Base-by-base conservation (phyloP, 2,797 vertebrate species). In the Myoxocephalus aenaeus region DNA sequence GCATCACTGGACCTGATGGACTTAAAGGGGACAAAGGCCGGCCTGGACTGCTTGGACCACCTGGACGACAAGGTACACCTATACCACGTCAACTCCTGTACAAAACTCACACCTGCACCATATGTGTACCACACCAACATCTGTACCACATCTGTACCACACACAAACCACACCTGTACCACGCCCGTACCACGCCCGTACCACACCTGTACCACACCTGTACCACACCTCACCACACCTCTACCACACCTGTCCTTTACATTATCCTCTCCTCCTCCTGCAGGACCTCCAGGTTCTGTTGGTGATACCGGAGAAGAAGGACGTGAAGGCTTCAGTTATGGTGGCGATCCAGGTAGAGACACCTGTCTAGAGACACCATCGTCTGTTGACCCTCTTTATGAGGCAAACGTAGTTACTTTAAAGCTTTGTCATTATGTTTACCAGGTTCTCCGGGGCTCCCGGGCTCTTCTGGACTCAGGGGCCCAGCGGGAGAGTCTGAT, bases 221-320 rank as follows among this genome's bases (percentile, higher is more conserved):
- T 2, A 38, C 48, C 13, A 42, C 40, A 42, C 40, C n/a, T n/a
- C n/a, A n/a, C n/a, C n/a, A n/a, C n/a, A n/a, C n/a, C n/a, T 53
- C 3, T 34, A n/a, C 27, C 34, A 34, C 68, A 73, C 15, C 25
- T 8, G 12, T 13, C 3, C 11, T 70, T 22, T 46, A 61, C 29
- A 32, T 13, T 22, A 7, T 36, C 20, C 5, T 34, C 7, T 65
- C 22, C 11, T 77, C 15, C 20, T 62, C 36, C 38, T 80, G 11
- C 51, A 94, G 95, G 95, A 64, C 75, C 80, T 44, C 48, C 5
- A 18, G 95, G 95, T 1, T 5, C 11, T 44, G 15, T 22, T 40
- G 95, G 94, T 29, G 91, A 94, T 40, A 70, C 77, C 7, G 95
- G 95, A 77, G 86, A 90, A 0, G 75, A 90, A 73, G 95, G 94